phyloP scores from a whole-genome alignment of 2,797 vertebrate genomes.

The Thalassophryne amazonica region DNA sequence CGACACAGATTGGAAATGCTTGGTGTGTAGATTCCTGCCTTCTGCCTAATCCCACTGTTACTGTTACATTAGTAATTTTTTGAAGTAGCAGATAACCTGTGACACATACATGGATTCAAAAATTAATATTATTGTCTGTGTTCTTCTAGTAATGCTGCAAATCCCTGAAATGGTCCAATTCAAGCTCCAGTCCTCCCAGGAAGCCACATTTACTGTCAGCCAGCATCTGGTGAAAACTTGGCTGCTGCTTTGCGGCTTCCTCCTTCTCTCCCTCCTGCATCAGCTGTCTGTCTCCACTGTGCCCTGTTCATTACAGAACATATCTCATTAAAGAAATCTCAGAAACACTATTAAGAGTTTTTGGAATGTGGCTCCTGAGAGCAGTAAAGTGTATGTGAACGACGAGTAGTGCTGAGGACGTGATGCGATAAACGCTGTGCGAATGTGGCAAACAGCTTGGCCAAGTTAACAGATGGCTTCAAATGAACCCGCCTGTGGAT shows the following conservation, averaged over 20 bases:
- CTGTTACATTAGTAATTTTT: too few species aligned
- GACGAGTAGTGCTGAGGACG: conserved; percentile 3
- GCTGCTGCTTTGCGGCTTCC: neutral
- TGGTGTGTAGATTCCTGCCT: too few species aligned
- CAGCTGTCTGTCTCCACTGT: neutral
- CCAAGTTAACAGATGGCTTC: conserved; percentile 25
- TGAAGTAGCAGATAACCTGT: too few species aligned
- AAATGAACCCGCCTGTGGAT: conserved; percentile 22
- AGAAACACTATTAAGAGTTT: neutral
- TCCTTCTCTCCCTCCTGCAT: neutral
- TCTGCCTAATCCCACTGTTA: too few species aligned
- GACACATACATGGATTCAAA: too few species aligned
- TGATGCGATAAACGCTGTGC: neutral
- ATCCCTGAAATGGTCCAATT: too few species aligned
- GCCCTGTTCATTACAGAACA: neutral
- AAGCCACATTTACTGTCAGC: too few species aligned
- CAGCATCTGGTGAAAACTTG: neutral
- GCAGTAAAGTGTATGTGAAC: neutral
- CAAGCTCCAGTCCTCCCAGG: too few species aligned
- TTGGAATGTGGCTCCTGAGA: conserved; percentile 16
- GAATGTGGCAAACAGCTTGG: conserved; percentile 1
- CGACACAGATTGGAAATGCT: too few species aligned
- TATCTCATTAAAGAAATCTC: neutral
- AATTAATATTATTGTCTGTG: too few species aligned
- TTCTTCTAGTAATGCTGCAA: too few species aligned